Conservation (phyloP, 1,140 invertebrate genomes). For the Zaprionus gabonicus region DNA sequence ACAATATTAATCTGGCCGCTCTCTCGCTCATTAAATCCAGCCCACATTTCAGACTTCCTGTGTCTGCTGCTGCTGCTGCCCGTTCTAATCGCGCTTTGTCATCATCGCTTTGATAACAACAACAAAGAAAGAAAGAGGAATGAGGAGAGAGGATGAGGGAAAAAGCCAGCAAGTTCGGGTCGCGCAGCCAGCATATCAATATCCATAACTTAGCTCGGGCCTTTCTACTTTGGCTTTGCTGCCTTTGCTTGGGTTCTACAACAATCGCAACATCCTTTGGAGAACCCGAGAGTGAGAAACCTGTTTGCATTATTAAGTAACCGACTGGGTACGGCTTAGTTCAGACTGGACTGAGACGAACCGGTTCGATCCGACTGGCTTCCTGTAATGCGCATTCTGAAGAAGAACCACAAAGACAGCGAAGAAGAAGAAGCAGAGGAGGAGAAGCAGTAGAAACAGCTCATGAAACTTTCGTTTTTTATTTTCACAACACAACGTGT, state of each 20-base stretch:
- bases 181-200: constrained; percentile 44
- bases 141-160: not conserved
- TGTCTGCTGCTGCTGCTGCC: not conserved
- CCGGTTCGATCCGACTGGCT: constrained; percentile 66
- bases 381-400: constrained; percentile 63
- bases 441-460: constrained; percentile 36
- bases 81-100: constrained; percentile 50
- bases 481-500: constrained; percentile 42
- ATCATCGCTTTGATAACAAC: constrained; percentile 51
- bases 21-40: constrained; percentile 64
- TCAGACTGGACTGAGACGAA: constrained; percentile 32
- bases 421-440: not conserved
- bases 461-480: constrained; percentile 77
- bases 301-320: constrained; percentile 81
- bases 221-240: constrained; percentile 26
- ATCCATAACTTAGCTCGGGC: constrained; percentile 70
- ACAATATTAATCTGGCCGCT: constrained; percentile 44
- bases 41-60: constrained; percentile 70
- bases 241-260: not conserved
- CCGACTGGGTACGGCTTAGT: constrained; percentile 37
- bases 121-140: constrained; percentile 8
- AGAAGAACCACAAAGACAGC: constrained; percentile 34
- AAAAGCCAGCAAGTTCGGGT: constrained; percentile 7
- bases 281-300: constrained; percentile 50
- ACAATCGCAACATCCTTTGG: constrained; percentile 37